Evolutionary conservation across 2,888 invertebrate species (phyloP).

Genomic region (Halocaridina rubra): DNA sequence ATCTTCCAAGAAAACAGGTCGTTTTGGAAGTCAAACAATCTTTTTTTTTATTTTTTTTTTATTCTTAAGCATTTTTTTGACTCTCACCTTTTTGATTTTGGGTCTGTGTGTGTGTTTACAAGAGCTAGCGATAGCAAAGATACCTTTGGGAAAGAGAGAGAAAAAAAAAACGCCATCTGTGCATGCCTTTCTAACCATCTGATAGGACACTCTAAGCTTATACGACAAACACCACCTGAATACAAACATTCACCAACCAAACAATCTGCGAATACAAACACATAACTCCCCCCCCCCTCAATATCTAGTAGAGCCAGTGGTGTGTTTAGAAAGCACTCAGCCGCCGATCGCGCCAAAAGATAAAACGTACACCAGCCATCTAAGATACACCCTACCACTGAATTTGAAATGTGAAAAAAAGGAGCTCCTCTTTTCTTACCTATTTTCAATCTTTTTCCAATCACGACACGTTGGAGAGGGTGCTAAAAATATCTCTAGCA

Average conservation of each 20-base stretch:
- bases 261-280: slow-evolving; percentile 37
- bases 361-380: no score
- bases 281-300: neutral
- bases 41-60: neutral
- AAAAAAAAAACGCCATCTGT: slow-evolving; percentile 33
- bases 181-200: slow-evolving; percentile 21
- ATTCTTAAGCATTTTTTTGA: no score
- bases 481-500: no score
- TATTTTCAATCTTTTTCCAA: no score
- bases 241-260: slow-evolving; percentile 34
- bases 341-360: slow-evolving; percentile 22
- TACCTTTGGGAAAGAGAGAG: neutral
- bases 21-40: neutral
- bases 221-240: slow-evolving; percentile 33
- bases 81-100: no score
- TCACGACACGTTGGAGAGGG: no score
- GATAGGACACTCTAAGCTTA: slow-evolving; percentile 48
- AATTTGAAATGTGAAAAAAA: no score
- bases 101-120: no score
- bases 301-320: slow-evolving; percentile 17
- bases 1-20: neutral
- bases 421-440: no score
- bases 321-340: slow-evolving; percentile 30
- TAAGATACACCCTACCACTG: no score
- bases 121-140: neutral